phyloP scores from a whole-genome alignment of 2,113 vertebrate genomes.

The Brachyhypopomus gauderio region DNA sequence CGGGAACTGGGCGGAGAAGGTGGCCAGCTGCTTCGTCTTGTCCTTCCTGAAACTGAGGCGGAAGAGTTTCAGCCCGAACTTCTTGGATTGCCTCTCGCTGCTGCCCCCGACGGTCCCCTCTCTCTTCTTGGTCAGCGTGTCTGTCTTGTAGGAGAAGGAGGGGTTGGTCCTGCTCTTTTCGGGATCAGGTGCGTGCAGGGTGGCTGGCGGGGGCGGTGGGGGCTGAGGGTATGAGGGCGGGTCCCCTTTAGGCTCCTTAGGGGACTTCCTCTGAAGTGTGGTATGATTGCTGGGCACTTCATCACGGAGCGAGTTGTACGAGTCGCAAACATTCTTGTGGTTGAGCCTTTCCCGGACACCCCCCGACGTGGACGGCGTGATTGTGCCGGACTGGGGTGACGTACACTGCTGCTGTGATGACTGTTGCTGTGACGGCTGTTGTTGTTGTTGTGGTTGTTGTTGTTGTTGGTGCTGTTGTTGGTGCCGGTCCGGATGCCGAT shows the following conservation, averaged over 20 bases:
- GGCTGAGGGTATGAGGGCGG: conserved; percentile 87
- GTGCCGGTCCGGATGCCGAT: conserved; percentile 85
- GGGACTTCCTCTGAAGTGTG: conserved; percentile 89
- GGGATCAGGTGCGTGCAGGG: conserved; percentile 84
- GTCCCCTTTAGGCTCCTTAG: conserved; percentile 87
- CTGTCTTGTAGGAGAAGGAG: conserved; percentile 92
- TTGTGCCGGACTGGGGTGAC: conserved; percentile 90
- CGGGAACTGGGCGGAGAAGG: conserved; percentile 97
- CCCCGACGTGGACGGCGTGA: conserved; percentile 91
- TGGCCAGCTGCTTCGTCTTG: conserved; percentile 93
- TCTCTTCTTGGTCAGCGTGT: conserved; percentile 91
- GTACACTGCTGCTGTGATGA: conserved; percentile 83
- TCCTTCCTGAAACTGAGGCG: conserved; percentile 97
- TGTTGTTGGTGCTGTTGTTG: conserved; percentile 71
- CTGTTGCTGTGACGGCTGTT: conserved; percentile 85
- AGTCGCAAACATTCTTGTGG: conserved; percentile 92
- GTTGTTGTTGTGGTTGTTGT: conserved; percentile 66
- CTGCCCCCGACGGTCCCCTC: conserved; percentile 80
- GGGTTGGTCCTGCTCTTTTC: conserved; percentile 94
- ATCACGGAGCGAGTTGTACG: conserved; percentile 88
- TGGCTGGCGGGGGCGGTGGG: conserved; percentile 79
- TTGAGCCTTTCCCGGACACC: conserved; percentile 88
- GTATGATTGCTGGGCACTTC: conserved; percentile 90
- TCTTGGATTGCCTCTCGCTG: conserved; percentile 89
- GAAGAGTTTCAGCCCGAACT: conserved; percentile 96